Base-by-base conservation (phyloP, 2,888 invertebrate genomes). In the Reticulitermes lucifugus region DNA sequence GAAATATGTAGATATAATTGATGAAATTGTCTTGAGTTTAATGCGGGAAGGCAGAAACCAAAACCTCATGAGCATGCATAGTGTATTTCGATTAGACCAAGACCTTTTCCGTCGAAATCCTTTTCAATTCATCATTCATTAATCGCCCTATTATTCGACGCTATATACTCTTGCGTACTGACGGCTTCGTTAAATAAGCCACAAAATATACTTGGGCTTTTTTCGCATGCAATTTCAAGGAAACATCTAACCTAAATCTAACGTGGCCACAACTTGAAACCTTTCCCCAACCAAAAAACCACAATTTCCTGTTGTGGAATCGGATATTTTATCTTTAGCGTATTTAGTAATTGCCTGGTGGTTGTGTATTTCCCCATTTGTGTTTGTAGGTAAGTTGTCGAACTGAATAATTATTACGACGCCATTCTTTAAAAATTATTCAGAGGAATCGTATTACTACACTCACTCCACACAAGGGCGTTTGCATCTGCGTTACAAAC, bases 221-320 rank as follows among this genome's bases (percentile, higher is more conserved):
- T 55, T 9, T 55, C 12, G 14, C 55, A 55, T 12, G 18, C 55
- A 4, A 2, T 55, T 55, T 14, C 18, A 18, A 55, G 18, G 14
- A 55, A 55, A 55, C 14, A 55, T n/a, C n/a, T 12, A 18, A 73
- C 73, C 73, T 41, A 73, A 29, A 35, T 73, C 41, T 41, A 29
- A 73, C 18, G 2, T 73, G 7, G 18, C 73, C 29, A 21, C 73
- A 73, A 18, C 73, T 73, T 35, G 18, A 7, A 41, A 41, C 41
- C 18, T 2, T 41, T 73, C 18, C 41, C 29, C 29, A 41, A 73
- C 41, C 25, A 73, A 73, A 41, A 35, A 46, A n/a, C 77, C 77
- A 77, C 77, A 46, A 14, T 77, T 41, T 77, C 77, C 77, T 77
- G 77, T 77, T 41, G 14, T 25, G 25, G 5, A 65, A 65, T 25